Conservation (phyloP, 2,113 vertebrate species). For the Anguilla rostrata region DNA sequence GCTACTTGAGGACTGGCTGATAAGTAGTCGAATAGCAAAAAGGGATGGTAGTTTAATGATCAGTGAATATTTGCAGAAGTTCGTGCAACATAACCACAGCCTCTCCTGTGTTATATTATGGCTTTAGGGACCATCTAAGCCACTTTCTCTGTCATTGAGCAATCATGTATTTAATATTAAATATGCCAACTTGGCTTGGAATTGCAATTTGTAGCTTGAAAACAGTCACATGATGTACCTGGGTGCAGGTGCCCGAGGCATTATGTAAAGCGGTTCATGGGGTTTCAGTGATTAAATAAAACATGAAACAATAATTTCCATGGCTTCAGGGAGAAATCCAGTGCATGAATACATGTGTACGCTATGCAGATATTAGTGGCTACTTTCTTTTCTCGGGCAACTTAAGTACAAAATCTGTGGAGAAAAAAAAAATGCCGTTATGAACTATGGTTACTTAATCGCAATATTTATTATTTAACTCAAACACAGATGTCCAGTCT, state of each 20-base stretch:
- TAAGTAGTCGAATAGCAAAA: neutral
- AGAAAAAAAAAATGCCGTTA: no score
- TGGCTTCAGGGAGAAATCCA: neutral
- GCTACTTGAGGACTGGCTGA: neutral
- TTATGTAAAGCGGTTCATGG: neutral
- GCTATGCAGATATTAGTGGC: neutral
- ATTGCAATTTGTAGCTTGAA: neutral
- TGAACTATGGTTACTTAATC: no score
- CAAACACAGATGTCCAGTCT: no score
- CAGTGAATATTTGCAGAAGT: neutral
- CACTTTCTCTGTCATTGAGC: neutral
- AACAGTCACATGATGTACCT: neutral
- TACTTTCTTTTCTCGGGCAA: neutral
- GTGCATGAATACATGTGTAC: neutral
- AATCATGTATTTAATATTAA: neutral
- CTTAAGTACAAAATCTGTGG: no score
- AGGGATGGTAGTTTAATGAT: neutral
- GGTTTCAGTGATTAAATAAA: neutral
- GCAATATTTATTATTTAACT: no score
- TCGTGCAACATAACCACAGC: neutral
- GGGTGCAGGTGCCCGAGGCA: neutral
- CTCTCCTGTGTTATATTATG: neutral
- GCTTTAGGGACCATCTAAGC: neutral
- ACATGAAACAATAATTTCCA: neutral
- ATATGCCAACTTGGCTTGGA: neutral